A percentile compares a stretch with the other conserved stretches of the same genome.
phyloP scores from a whole-genome alignment of 2,797 vertebrate species.

The Syngnathus acus region DNA sequence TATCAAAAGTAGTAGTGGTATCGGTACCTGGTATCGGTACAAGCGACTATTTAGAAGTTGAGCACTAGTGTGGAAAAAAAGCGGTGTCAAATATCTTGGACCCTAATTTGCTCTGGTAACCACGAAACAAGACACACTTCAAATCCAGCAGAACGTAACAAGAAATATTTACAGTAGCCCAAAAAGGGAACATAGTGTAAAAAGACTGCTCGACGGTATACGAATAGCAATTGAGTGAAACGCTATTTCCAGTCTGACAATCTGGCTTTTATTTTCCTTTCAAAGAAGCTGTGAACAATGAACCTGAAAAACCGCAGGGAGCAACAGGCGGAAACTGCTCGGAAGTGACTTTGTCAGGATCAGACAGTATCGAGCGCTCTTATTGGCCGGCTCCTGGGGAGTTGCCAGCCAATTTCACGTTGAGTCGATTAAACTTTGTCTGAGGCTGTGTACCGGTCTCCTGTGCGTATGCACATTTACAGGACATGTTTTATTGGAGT shows the following conservation, averaged over 20 bases:
- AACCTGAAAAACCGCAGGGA: conserved; percentile 41
- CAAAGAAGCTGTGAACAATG: conserved; percentile 44
- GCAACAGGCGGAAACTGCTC: conserved; percentile 26
- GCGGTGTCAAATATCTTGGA: too few relatives aligned
- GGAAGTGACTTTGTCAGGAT: conserved; percentile 42
- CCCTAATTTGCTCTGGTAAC: too few relatives aligned
- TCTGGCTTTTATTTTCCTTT: conserved; percentile 31
- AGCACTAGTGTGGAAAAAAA: too few relatives aligned
- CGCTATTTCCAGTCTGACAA: conserved; percentile 37
- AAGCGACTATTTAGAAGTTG: too few relatives aligned
- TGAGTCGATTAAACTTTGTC: conserved; percentile 43
- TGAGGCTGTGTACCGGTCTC: conserved; percentile 3
- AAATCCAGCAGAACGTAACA: neutral
- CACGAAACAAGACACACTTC: too few relatives aligned
- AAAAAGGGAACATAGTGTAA: neutral
- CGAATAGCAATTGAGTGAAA: conserved; percentile 24
- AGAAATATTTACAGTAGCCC: neutral
- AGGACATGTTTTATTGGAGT: conserved; percentile 32
- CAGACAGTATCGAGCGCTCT: conserved; percentile 34
- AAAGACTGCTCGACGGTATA: conserved; percentile 17
- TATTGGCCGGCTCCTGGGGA: conserved; percentile 42
- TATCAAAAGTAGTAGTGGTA: too few relatives aligned
- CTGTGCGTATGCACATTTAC: conserved; percentile 20
- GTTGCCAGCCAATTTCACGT: conserved; percentile 40
- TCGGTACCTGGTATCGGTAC: too few relatives aligned